Conservation (phyloP, 2,888 invertebrate species). For the Torymus aiolomorphi region DNA sequence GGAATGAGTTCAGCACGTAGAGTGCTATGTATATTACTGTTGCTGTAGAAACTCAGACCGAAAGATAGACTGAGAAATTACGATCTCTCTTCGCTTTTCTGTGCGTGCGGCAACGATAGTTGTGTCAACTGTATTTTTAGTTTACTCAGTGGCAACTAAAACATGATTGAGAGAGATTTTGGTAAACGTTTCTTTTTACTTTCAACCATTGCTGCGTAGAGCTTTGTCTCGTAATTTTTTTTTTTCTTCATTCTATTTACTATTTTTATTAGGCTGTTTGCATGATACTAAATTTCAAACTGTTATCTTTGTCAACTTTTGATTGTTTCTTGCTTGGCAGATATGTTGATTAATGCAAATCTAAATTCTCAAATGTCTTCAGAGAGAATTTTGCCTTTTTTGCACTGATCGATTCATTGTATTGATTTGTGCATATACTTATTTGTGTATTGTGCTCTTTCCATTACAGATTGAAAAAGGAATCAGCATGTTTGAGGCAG, state of each 20-base stretch:
- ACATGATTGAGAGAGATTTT: conserved; percentile 23
- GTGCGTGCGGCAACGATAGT: conserved; percentile 17
- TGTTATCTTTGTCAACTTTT: too few relatives aligned
- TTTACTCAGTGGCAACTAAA: too few relatives aligned
- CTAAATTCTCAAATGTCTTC: conserved; percentile 20
- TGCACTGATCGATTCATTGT: too few relatives aligned
- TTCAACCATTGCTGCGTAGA: neutral
- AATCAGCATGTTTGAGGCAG: conserved; percentile 70
- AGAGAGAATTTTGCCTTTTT: conserved; percentile 4
- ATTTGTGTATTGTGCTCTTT: neutral
- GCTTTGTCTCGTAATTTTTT: conserved; percentile 9
- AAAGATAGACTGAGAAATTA: too few relatives aligned
- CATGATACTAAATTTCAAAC: neutral
- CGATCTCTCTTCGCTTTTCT: conserved; percentile 7
- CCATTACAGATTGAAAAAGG: conserved; percentile 66
- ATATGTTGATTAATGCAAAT: conserved; percentile 21
- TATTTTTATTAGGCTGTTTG: conserved; percentile 13
- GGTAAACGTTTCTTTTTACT: neutral
- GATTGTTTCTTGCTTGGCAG: neutral
- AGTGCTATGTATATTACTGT: too few relatives aligned
- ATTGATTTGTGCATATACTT: neutral
- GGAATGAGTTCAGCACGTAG: conserved; percentile 41
- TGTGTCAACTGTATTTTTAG: too few relatives aligned
- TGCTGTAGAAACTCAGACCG: too few relatives aligned
- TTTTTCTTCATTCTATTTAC: neutral